A percentile compares a stretch with the other conserved stretches of the same genome.
These are phyloP conservation scores for Synergus itoensis DNA, from an alignment of 2,888 invertebrate genomes.

Conservation along the genomic window DNA sequence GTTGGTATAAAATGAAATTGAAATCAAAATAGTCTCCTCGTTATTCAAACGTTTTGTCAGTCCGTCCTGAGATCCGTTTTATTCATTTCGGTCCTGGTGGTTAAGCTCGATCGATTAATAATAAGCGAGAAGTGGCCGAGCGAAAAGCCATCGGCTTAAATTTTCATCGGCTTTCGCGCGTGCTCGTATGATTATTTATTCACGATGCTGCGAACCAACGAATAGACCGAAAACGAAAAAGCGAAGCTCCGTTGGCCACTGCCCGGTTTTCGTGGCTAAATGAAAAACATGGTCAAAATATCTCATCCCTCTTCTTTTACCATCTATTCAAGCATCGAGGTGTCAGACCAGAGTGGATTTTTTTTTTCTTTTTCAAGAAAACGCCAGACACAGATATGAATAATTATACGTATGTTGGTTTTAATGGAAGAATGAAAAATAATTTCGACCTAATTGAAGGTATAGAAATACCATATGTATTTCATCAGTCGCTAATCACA, in stretches of 20 bases:
- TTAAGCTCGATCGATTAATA: slow-evolving; percentile 58
- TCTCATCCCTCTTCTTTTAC: slow-evolving; percentile 44
- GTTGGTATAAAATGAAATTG: slow-evolving; percentile 11
- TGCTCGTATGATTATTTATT: slow-evolving; percentile 70
- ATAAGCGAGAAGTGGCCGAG: slow-evolving; percentile 60
- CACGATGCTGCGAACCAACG: slow-evolving; percentile 66
- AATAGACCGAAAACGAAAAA: slow-evolving; percentile 49
- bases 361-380: not conserved
- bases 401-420: not conserved
- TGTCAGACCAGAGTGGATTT: not conserved
- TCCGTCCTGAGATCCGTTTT: slow-evolving; percentile 23
- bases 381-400: not conserved
- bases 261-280: slow-evolving; percentile 46
- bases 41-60: slow-evolving; percentile 27
- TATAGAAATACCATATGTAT: not conserved
- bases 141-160: slow-evolving; percentile 71
- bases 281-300: slow-evolving; percentile 31
- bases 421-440: not conserved
- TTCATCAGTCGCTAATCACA: not conserved
- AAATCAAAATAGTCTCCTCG: slow-evolving; percentile 36
- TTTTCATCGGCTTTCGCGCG: slow-evolving; percentile 71
- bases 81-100: slow-evolving; percentile 26
- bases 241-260: slow-evolving; percentile 17
- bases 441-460: not conserved
- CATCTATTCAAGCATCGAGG: not conserved